These are phyloP conservation scores for Loxodonta africana DNA, from an alignment of 2,113 vertebrate genomes.

Conservation along the genomic window DNA sequence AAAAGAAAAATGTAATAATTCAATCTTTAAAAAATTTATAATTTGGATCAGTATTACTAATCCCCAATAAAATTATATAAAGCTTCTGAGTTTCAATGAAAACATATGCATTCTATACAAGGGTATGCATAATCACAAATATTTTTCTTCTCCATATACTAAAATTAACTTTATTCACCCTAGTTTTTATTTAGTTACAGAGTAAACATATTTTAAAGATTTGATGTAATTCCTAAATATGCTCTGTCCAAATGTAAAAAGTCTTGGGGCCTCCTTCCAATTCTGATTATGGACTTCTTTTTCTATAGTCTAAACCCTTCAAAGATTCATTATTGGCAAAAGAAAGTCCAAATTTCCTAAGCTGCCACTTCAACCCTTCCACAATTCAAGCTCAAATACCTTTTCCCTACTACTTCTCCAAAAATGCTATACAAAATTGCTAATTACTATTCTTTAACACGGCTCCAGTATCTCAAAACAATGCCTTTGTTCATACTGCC, in stretches of 20 bases:
- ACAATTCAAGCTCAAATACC: background rate
- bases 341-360: background rate
- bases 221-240: constrained; percentile 5
- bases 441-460: background rate
- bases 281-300: background rate
- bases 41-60: constrained; percentile 3
- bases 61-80: background rate
- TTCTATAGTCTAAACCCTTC: background rate
- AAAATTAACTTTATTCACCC: background rate
- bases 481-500: background rate
- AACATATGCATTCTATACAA: background rate
- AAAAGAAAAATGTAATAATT: constrained; percentile 45
- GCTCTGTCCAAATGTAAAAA: background rate
- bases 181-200: constrained; percentile 11
- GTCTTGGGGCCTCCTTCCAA: background rate
- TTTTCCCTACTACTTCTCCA: background rate
- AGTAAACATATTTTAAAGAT: constrained; percentile 45
- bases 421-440: background rate
- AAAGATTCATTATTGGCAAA: background rate
- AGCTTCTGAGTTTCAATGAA: constrained; percentile 48
- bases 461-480: background rate
- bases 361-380: background rate
- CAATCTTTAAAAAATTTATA: background rate
- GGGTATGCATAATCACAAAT: constrained; percentile 1
- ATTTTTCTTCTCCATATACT: constrained; percentile 20